Evolutionary conservation across 2,888 invertebrate species (phyloP).

Genomic region (Patella depressa): DNA sequence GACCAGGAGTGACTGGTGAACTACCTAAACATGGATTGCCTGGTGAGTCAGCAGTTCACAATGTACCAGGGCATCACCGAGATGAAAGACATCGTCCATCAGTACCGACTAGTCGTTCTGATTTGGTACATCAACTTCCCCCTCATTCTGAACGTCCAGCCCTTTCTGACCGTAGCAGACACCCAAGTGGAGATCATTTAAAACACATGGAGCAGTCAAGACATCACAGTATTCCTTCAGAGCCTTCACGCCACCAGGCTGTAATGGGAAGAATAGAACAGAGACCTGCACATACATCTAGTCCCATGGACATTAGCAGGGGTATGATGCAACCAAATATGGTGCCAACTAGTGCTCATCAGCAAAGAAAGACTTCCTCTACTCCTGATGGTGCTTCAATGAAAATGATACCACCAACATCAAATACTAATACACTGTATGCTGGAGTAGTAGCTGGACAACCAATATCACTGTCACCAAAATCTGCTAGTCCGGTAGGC

Average conservation of each 20-base stretch:
- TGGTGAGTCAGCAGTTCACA: not conserved
- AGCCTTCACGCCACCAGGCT: constrained; percentile 5
- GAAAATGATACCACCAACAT: constrained; percentile 40
- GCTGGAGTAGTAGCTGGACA: constrained; percentile 53
- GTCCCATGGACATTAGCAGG: not conserved
- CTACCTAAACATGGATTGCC: constrained; percentile 10
- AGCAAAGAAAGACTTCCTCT: constrained; percentile 33
- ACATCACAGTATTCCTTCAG: constrained; percentile 15
- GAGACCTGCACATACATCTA: not conserved
- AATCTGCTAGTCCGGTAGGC: constrained; percentile 54
- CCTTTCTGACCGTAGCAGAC: not conserved
- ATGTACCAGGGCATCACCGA: not conserved
- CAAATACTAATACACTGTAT: constrained; percentile 41
- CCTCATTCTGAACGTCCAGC: not conserved
- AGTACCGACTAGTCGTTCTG: not conserved
- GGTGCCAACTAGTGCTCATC: constrained; percentile 23
- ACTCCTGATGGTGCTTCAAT: constrained; percentile 34
- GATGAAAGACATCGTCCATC: not conserved
- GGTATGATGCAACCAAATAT: constrained; percentile 21
- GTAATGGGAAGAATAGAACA: constrained; percentile 4
- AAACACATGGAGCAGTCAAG: not conserved
- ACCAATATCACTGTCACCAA: constrained; percentile 46
- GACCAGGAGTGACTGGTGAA: constrained; percentile 8
- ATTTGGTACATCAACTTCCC: too few species aligned
- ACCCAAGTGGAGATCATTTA: not conserved